These are phyloP conservation scores for Chymomyza costata DNA, from an alignment of 1,140 invertebrate genomes.

Conservation along the genomic window DNA sequence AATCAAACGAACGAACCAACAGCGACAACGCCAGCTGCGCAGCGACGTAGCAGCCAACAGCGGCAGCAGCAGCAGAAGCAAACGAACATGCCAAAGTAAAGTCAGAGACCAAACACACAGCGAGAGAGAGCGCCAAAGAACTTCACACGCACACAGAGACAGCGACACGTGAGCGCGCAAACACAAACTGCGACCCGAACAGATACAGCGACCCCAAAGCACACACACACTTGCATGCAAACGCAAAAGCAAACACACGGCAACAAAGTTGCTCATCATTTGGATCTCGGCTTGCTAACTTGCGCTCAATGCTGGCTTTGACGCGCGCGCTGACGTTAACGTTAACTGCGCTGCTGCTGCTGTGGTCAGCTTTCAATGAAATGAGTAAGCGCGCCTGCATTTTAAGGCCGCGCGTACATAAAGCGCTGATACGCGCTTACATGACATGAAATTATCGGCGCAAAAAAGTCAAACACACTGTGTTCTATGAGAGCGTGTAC, in stretches of 20 bases:
- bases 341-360: constrained; percentile 17
- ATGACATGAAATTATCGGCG: too few relatives aligned
- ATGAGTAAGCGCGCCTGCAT: constrained; percentile 37
- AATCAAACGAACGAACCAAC: constrained; percentile 54
- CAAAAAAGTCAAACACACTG: too few relatives aligned
- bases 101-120: constrained; percentile 27
- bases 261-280: constrained; percentile 53
- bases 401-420: too few relatives aligned
- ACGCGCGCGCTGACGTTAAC: background rate
- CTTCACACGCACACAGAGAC: constrained; percentile 37
- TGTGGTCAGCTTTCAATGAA: constrained; percentile 11
- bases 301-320: constrained; percentile 7
- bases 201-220: too few relatives aligned
- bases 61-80: constrained; percentile 19
- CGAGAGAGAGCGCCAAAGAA: constrained; percentile 47
- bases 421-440: too few relatives aligned
- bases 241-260: constrained; percentile 37
- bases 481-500: too few relatives aligned
- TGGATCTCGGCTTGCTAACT: constrained; percentile 53
- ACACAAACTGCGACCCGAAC: constrained; percentile 19
- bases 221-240: constrained; percentile 16
- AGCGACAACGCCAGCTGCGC: constrained; percentile 18
- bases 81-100: constrained; percentile 33
- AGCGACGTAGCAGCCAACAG: constrained; percentile 13
- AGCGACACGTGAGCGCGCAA: constrained; percentile 36